Conservation (phyloP, 1,140 invertebrate species). For the Procambarus virginalis region DNA sequence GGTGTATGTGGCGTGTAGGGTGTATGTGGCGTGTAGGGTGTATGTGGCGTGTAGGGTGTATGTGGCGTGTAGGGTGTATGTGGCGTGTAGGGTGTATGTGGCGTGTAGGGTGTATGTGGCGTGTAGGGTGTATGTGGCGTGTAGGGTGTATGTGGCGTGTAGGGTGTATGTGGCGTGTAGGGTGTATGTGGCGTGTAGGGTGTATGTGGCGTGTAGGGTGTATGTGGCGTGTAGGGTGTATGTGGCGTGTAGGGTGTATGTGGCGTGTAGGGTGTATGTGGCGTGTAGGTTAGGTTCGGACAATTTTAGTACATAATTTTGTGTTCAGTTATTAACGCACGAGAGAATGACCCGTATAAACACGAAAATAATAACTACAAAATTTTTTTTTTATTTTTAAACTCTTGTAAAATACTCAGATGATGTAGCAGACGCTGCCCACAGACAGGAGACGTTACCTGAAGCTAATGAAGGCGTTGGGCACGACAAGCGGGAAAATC, state of each 20-base stretch:
- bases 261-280: not conserved
- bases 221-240: no score
- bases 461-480: not conserved
- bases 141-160: not conserved
- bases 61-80: no score
- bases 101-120: no score
- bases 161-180: no score
- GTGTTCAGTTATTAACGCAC: not conserved
- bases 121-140: not conserved
- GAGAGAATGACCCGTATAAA: not conserved
- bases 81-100: no score
- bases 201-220: not conserved
- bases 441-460: not conserved
- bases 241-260: not conserved
- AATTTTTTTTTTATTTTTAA: no score
- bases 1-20: no score
- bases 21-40: not conserved
- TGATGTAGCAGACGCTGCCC: not conserved
- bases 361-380: not conserved
- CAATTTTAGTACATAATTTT: not conserved
- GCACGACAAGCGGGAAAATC: not conserved
- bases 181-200: no score
- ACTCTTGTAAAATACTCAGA: not conserved
- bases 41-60: no score
- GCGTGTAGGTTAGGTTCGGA: no score